These are phyloP conservation scores for Macrochelys suwanniensis DNA, from an alignment of 2,797 vertebrate species.

Conservation along the genomic window DNA sequence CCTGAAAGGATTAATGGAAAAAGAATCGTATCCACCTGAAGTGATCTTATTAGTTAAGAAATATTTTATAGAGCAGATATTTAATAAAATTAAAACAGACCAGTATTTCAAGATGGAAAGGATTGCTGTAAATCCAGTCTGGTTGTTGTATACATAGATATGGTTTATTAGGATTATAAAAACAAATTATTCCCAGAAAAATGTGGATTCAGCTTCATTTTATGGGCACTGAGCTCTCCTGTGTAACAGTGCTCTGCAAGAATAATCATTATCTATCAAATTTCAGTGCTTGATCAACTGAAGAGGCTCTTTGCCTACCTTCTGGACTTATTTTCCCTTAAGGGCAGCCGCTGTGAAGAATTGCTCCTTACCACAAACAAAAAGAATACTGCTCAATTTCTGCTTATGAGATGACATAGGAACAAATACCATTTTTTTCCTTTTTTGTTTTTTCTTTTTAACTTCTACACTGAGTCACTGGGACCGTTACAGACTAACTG, in stretches of 20 bases:
- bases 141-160: not conserved
- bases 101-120: not conserved
- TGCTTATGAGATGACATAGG: not conserved
- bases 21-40: not conserved
- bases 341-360: not conserved
- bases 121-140: not conserved
- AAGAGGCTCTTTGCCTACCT: not conserved
- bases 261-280: not conserved
- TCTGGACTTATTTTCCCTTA: not conserved
- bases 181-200: not conserved
- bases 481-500: constrained; percentile 29
- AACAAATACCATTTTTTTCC: not conserved
- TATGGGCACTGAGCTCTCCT: not conserved
- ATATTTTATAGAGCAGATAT: not conserved
- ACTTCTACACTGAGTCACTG: not conserved
- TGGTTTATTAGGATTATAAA: not conserved
- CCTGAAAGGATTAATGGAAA: not conserved
- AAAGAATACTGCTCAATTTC: not conserved
- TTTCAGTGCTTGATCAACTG: not conserved
- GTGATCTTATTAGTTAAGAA: not conserved
- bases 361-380: not conserved
- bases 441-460: not conserved
- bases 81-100: not conserved
- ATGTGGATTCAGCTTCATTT: fast-evolving
- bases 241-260: not conserved